A percentile compares a stretch with the other conserved stretches of the same genome.
phyloP scores from a whole-genome alignment of 2,888 invertebrate genomes.

The Athalia cordata region DNA sequence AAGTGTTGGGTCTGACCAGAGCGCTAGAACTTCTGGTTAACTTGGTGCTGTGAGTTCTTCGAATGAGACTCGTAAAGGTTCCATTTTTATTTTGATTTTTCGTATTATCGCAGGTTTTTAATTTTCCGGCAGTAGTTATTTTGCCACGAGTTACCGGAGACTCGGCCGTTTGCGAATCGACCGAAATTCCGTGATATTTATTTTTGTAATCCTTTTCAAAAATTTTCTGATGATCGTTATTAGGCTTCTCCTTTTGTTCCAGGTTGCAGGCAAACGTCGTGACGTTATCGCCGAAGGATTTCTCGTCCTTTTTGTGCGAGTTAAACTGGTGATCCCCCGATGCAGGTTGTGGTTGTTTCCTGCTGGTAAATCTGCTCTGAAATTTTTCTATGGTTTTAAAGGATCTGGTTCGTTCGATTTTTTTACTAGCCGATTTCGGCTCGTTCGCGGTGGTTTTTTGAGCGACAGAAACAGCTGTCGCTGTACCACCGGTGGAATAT shows the following conservation, averaged over 20 bases:
- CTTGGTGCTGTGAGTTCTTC: conserved; percentile 84
- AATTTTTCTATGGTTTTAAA: conserved; percentile 71
- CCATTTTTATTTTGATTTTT: conserved; percentile 58
- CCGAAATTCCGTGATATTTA: too few species aligned
- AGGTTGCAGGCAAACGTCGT: too few species aligned
- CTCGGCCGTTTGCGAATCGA: too few species aligned
- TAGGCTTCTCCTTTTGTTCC: too few species aligned
- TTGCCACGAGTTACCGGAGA: too few species aligned
- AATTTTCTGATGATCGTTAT: too few species aligned
- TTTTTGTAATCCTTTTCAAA: too few species aligned
- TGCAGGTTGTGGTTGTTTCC: conserved; percentile 63
- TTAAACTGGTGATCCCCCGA: background rate
- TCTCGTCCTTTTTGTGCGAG: background rate
- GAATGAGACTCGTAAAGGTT: conserved; percentile 76
- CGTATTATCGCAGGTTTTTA: background rate
- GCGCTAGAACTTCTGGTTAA: conserved; percentile 79
- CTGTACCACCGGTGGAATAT: conserved; percentile 50
- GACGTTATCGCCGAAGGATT: too few species aligned
- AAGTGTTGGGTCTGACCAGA: conserved; percentile 57
- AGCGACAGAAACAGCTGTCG: too few species aligned
- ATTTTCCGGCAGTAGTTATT: background rate
- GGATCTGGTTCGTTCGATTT: conserved; percentile 70
- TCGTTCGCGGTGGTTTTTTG: conserved; percentile 42
- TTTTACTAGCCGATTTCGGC: conserved; percentile 58
- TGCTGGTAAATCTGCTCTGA: conserved; percentile 67